Evolutionary conservation across 2,888 invertebrate genomes (phyloP).

Genomic region (Onchidella celtica): DNA sequence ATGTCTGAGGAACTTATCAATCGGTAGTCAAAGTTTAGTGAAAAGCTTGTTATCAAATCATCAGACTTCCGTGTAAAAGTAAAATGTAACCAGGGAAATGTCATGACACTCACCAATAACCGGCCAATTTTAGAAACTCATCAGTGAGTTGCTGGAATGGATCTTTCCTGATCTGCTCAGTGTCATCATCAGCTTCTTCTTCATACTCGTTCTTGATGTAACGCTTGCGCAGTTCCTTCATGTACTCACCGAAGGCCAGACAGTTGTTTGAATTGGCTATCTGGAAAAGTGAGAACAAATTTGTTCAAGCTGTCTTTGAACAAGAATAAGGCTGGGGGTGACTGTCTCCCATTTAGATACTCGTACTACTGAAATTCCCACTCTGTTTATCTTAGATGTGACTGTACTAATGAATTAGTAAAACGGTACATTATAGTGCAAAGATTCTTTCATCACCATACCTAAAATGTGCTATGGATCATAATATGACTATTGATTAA

Average conservation of each 20-base stretch:
- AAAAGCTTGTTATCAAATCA: no score
- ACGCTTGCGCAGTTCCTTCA: slow-evolving; percentile 79
- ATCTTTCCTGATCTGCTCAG: slow-evolving; percentile 68
- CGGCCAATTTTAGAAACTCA: slow-evolving; percentile 65
- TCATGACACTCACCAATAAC: slow-evolving; percentile 55
- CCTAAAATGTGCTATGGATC: no score
- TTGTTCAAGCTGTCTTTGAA: not conserved
- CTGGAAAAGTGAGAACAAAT: slow-evolving; percentile 70
- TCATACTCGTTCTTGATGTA: slow-evolving; percentile 70
- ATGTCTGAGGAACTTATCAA: not conserved
- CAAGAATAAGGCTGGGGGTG: no score
- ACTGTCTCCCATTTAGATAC: no score
- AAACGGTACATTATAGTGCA: no score
- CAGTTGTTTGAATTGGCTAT: slow-evolving; percentile 96
- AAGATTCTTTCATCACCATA: no score
- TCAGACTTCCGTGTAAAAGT: no score
- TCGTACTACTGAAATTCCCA: no score
- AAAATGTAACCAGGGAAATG: not conserved
- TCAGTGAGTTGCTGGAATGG: slow-evolving; percentile 75
- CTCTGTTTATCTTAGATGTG: no score
- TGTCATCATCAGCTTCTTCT: slow-evolving; percentile 64
- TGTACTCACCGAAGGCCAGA: slow-evolving; percentile 92
- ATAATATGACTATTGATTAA: no score
- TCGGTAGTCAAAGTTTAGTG: not conserved
- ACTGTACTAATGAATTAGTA: no score